Conservation (phyloP, 2,888 invertebrate species). For the Cancer borealis region DNA sequence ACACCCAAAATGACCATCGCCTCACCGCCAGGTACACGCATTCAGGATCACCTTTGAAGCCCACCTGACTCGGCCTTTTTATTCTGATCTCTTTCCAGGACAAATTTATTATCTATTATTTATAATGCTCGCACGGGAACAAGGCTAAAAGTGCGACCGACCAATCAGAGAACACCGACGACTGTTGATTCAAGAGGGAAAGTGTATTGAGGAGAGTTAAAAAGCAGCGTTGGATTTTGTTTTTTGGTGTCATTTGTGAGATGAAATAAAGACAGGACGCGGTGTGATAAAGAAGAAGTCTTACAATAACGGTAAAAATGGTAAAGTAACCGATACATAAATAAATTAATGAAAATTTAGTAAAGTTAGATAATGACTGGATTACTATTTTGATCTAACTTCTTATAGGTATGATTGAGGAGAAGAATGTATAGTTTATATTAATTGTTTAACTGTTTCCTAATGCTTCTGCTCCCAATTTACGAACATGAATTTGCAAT, state of each 20-base stretch:
- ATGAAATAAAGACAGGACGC: background rate
- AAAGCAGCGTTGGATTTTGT: background rate
- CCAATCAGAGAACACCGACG: background rate
- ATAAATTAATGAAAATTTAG: no score
- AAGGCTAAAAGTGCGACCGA: background rate
- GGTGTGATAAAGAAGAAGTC: background rate
- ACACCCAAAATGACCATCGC: slow-evolving; percentile 4
- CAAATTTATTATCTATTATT: background rate
- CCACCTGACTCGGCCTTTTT: background rate
- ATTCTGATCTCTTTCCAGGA: background rate
- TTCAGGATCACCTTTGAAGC: background rate
- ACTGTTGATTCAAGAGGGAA: background rate
- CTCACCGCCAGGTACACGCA: background rate
- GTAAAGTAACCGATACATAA: no score
- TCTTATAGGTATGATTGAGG: no score
- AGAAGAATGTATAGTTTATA: no score
- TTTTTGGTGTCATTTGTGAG: background rate
- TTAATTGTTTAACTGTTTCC: no score
- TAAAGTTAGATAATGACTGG: no score
- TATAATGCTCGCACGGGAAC: background rate
- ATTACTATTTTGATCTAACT: no score
- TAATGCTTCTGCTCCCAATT: background rate
- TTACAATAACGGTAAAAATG: no score
- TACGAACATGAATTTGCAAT: background rate
- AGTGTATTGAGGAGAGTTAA: background rate